These are phyloP conservation scores for Melanerpes aurifrons DNA, from an alignment of 2,113 vertebrate species.

Conservation along the genomic window DNA sequence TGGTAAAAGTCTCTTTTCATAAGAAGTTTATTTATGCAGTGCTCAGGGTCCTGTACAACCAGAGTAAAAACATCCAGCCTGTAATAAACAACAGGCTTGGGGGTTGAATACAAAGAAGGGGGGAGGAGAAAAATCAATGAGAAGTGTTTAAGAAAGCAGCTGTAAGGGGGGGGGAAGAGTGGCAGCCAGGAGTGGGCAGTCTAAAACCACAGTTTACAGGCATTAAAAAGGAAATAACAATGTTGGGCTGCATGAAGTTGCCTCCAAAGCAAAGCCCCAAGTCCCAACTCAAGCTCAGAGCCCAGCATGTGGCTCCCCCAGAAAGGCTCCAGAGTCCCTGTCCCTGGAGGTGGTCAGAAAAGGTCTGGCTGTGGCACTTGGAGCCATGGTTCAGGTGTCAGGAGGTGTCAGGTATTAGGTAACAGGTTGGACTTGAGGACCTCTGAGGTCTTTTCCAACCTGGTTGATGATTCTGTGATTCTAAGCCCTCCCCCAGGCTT, in stretches of 20 bases:
- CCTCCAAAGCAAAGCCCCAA: background rate
- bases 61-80: slow-evolving; percentile 46
- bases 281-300: background rate
- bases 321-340: background rate
- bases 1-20: slow-evolving; percentile 33
- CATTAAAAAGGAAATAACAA: background rate
- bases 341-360: too few species aligned
- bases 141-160: slow-evolving; percentile 40
- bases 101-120: slow-evolving; percentile 20
- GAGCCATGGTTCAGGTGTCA: too few species aligned
- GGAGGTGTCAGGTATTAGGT: too few species aligned
- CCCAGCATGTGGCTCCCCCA: background rate
- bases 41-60: slow-evolving; percentile 51
- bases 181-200: slow-evolving; percentile 7
- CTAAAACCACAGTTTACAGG: slow-evolving; percentile 8
- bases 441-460: too few species aligned
- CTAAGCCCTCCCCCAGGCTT: background rate
- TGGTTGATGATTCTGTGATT: too few species aligned
- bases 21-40: slow-evolving; percentile 69
- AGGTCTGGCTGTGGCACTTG: too few species aligned
- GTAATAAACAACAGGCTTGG: slow-evolving; percentile 23
- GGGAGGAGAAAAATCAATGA: background rate
- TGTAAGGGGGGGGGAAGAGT: background rate
- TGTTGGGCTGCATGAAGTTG: background rate
- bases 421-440: too few species aligned